Conservation (phyloP, 1,140 invertebrate species). For the Rhysida immarginata region DNA sequence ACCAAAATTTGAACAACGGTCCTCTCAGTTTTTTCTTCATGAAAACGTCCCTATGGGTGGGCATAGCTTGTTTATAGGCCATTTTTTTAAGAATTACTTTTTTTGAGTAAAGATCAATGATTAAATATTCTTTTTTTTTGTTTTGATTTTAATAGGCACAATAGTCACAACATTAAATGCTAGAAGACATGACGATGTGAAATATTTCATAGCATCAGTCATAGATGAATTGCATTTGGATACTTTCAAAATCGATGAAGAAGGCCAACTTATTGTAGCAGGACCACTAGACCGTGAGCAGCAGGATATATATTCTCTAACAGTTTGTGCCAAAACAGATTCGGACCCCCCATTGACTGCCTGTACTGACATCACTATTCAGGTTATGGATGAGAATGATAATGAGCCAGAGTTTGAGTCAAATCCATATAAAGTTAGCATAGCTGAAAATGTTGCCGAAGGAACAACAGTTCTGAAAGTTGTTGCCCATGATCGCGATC, state of each 20-base stretch:
- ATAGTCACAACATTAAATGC: conserved; percentile 27
- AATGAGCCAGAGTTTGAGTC: conserved; percentile 74
- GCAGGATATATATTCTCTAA: conserved; percentile 52
- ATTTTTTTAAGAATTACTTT: too few relatives aligned
- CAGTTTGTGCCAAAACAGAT: conserved; percentile 60
- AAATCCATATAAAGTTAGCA: conserved; percentile 51
- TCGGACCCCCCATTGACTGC: conserved; percentile 54
- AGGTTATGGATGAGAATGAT: conserved; percentile 80
- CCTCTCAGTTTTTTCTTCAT: conserved; percentile 57
- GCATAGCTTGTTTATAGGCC: too few relatives aligned
- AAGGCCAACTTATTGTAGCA: conserved; percentile 52
- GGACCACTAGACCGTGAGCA: conserved; percentile 60
- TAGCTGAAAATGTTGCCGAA: conserved; percentile 68
- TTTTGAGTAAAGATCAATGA: too few relatives aligned
- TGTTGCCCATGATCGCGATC: conserved; percentile 51
- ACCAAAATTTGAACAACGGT: conserved; percentile 51
- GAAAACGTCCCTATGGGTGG: conserved; percentile 53
- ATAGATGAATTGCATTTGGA: conserved; percentile 14
- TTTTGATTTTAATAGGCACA: conserved; percentile 13
- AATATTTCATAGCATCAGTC: conserved; percentile 14
- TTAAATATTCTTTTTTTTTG: neutral
- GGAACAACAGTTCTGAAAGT: conserved; percentile 62
- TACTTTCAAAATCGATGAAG: conserved; percentile 3
- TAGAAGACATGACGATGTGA: conserved; percentile 17
- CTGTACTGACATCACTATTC: conserved; percentile 55